Evolutionary conservation across 1,140 invertebrate species (phyloP).

Genomic region (Drosophila gunungcola): DNA sequence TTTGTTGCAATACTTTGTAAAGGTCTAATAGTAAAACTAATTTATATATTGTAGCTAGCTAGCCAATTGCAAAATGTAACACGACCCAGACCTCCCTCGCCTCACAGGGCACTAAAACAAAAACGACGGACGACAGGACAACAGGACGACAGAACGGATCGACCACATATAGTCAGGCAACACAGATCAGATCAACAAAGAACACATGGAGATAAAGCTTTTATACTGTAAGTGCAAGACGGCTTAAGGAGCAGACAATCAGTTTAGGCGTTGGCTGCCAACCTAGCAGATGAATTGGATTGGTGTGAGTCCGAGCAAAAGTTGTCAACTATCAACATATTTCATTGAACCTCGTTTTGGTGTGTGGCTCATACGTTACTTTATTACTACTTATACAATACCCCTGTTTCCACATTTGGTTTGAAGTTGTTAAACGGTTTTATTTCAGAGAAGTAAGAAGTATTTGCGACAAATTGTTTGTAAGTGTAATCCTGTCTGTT

Average conservation of each 20-base stretch:
- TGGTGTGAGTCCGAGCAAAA: constrained; percentile 3
- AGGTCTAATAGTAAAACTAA: constrained; percentile 72
- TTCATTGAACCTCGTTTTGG: constrained; percentile 30
- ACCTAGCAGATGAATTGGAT: constrained; percentile 8
- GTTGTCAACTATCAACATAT: constrained; percentile 29
- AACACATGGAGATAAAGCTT: constrained; percentile 50
- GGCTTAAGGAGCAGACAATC: constrained; percentile 69
- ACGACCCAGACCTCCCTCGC: constrained; percentile 15
- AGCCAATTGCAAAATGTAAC: constrained; percentile 63
- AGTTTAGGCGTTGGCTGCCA: constrained; percentile 42
- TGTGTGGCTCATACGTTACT: constrained; percentile 44
- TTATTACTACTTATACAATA: constrained; percentile 40
- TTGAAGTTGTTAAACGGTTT: constrained; percentile 60
- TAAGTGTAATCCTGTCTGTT: constrained; percentile 65
- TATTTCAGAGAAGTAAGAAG: constrained; percentile 31
- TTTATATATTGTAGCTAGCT: constrained; percentile 73
- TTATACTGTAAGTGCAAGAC: constrained; percentile 67
- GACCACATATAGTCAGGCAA: constrained; percentile 3
- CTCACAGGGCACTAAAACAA: constrained; percentile 10
- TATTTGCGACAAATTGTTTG: constrained; percentile 47
- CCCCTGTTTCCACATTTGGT: constrained; percentile 41
- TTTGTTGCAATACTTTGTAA: constrained; percentile 81
- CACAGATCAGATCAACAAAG: constrained; percentile 22
- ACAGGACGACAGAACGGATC: not conserved
- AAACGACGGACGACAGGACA: not conserved